Evolutionary conservation across 2,888 invertebrate genomes (phyloP), one percentile per base, ranked within the genome.

Genomic region (Eubasilissa splendida): DNA sequence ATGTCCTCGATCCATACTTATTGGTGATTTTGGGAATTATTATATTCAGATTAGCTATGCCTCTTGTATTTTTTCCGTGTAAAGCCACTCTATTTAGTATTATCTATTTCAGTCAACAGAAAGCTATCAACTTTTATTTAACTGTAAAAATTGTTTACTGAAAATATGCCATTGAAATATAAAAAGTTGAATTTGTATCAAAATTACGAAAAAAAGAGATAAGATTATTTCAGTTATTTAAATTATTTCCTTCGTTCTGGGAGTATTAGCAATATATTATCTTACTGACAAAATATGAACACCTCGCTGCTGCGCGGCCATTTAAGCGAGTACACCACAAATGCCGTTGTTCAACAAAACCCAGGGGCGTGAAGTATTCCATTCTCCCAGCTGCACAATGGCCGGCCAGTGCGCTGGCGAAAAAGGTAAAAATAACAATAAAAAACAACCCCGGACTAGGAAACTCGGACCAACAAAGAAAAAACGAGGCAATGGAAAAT

Each of bases 401-500:
- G 80, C 58, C 74, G 73, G 79, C 53, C 22, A 22, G 22, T 22
- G 73, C 52, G 33, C 76, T 70, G 70, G 59, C 70, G 70, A 76
- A 80, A 80, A 76, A 68, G 68, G 54, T 53, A 50, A 58, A 58
- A 58, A 31, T 22, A 60, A 42, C 65, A 68, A 54, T 59, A 76
- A 74, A 79, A 73, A 70, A 53, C 54, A 63, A 42, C 59, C 77
- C 54, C 52, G 53, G 63, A 52, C 52, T 70, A 71, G 73, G 63
- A 73, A 80, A 80, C 80, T 63, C 71, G 65, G 63, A 65, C 58
- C 80, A 80, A 80, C 76, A 77, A 77, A 76, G 63, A 80, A 80
- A 80, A 76, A 80, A 60, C 63, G 76, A 80, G 56, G 60, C 71
- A 54, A 73, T 80, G 68, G 78, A 79, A 81, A 81, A 81, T 81